Evolutionary conservation across 2,797 vertebrate genomes (phyloP).

Genomic region (Propithecus deckenii): DNA sequence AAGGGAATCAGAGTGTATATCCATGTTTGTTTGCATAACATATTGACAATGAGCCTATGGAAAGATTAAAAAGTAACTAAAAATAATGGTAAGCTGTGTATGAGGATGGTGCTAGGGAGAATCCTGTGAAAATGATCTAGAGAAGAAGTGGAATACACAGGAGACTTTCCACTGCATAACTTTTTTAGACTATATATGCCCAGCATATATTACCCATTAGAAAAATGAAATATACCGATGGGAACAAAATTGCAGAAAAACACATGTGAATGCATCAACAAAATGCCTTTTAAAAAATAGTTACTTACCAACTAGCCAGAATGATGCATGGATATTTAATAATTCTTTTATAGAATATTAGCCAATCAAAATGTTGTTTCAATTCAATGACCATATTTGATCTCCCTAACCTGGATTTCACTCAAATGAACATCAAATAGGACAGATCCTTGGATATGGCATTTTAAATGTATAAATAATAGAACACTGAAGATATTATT

Average conservation of each 20-base stretch:
- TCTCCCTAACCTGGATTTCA: neutral
- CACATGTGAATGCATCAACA: neutral
- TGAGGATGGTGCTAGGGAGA: neutral
- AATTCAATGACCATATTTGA: neutral
- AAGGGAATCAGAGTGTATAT: neutral
- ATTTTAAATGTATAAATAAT: neutral
- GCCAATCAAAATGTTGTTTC: neutral
- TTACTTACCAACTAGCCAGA: neutral
- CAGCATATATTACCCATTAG: neutral
- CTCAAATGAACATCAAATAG: neutral
- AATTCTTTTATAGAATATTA: neutral
- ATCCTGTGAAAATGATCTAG: neutral
- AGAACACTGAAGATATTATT: neutral
- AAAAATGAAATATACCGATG: neutral
- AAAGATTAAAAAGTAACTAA: neutral
- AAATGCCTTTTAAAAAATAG: neutral
- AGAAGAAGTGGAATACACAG: fast-evolving
- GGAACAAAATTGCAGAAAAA: neutral
- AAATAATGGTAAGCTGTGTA: neutral
- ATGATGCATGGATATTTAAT: neutral
- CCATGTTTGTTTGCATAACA: neutral
- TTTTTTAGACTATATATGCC: neutral
- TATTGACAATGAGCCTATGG: neutral
- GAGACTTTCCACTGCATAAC: fast-evolving
- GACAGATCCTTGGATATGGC: neutral